Base-by-base conservation (phyloP, 2,113 vertebrate species). In the Micromys minutus region DNA sequence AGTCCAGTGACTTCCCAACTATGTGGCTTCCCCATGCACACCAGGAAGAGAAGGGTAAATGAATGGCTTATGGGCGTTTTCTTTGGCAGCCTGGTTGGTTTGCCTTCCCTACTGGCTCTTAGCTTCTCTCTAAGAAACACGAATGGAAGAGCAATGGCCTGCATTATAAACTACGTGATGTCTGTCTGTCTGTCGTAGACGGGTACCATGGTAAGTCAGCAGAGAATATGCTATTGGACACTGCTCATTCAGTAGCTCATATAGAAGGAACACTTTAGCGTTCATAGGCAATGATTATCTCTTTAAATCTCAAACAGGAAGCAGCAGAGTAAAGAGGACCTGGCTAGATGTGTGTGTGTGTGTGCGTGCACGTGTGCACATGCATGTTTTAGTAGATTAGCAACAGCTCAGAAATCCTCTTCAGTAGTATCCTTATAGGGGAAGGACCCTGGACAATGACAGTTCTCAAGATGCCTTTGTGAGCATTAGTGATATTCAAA, bases 291-390 rank as follows among this genome's bases (percentile, higher is more conserved):
- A 19, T 34, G n/a, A 55, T 0, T n/a, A 59, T 11, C 4, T 45
- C 39, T 63, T 61, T 21, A 21, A 34, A 17, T 83, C 92, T 88
- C 52, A 91, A 88, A 50, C 5, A 90, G n/a, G 47, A 92, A 94
- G 24, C 59, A 55, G 0, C 19, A 12, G 75, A 85, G 10, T 47
- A 69, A 90, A 84, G n/a, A 91, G 52, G 16, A 36, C 72, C 17
- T 22, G 36, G 26, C 3, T 13, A 45, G 45, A 36, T 11, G 21
- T 57, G 5, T 55, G 10, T 57, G 1, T 55, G 15, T 81, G 9
- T 39, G 11, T 80, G 0, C 10, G 3, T 55, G 10, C n/a, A 2
- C n/a, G 5, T 81, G 7, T 3, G 24, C 16, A 39, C 11, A 11
- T 59, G 24, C 10, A 36, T 21, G 19, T 61, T 84, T 42, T 26